Conservation (phyloP, 2,797 vertebrate genomes). For the Echeneis naucrates region DNA sequence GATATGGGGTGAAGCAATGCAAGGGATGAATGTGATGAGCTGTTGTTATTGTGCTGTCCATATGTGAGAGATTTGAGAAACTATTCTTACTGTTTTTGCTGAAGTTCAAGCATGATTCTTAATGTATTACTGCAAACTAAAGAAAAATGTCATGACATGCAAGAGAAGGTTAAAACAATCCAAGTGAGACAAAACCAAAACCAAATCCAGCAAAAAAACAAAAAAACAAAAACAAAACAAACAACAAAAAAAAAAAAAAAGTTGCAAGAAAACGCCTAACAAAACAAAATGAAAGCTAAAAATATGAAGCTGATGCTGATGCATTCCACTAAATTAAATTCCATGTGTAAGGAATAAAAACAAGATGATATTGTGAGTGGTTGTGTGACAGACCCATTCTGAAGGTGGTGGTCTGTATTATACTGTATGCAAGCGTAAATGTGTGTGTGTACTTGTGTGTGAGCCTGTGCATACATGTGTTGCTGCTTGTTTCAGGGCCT, state of each 20-base stretch:
- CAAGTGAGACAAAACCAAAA: slow-evolving; percentile 78
- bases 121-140: slow-evolving; percentile 70
- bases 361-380: slow-evolving; percentile 57
- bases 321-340: slow-evolving; percentile 62
- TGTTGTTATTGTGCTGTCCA: slow-evolving; percentile 68
- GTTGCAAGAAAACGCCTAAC: slow-evolving; percentile 65
- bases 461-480: slow-evolving; percentile 23
- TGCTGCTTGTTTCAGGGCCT: slow-evolving; percentile 52
- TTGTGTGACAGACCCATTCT: slow-evolving; percentile 55
- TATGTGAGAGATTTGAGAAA: slow-evolving; percentile 75
- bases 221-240: slow-evolving; percentile 73
- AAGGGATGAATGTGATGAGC: slow-evolving; percentile 67
- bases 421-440: slow-evolving; percentile 43
- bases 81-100: slow-evolving; percentile 48
- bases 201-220: slow-evolving; percentile 64
- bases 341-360: slow-evolving; percentile 46
- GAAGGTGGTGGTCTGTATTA: slow-evolving; percentile 40
- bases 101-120: slow-evolving; percentile 46
- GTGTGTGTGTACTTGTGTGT: slow-evolving; percentile 27
- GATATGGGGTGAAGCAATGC: slow-evolving; percentile 68
- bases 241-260: slow-evolving; percentile 55
- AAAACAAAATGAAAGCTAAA: slow-evolving; percentile 73
- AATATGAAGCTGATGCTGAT: slow-evolving; percentile 65
- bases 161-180: slow-evolving; percentile 74
- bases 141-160: slow-evolving; percentile 73